Percentiles rank a stretch among this genome's conserved stretches.
Conservation (phyloP, 2,113 vertebrate species). For the Aegypius monachus region DNA sequence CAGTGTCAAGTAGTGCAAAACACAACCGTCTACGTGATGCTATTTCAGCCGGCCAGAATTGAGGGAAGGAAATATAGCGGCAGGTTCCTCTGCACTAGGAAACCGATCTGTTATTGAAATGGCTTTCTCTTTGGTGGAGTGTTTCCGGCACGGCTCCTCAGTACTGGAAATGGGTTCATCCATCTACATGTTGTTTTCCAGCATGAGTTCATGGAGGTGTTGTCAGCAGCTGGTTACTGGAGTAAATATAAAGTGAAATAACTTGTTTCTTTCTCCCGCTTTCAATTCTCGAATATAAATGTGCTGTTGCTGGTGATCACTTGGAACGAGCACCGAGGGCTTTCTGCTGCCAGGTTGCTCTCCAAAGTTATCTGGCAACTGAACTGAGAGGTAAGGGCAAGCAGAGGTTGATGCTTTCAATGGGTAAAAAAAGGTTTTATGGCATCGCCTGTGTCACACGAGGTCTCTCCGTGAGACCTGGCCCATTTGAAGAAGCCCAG, state of each 20-base stretch:
- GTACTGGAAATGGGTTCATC: neutral
- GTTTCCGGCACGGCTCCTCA: neutral
- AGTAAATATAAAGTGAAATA: neutral
- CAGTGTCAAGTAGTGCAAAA: neutral
- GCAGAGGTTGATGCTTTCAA: neutral
- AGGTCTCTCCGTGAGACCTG: neutral
- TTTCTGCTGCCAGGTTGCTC: neutral
- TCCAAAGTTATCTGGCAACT: neutral
- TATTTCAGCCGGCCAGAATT: constrained; percentile 1
- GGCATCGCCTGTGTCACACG: rapidly evolving
- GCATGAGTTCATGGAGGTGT: neutral
- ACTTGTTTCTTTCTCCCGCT: neutral
- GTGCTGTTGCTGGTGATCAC: rapidly evolving
- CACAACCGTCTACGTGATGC: neutral
- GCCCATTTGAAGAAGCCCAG: neutral
- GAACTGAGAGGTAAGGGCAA: neutral
- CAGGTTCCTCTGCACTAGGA: constrained; percentile 54
- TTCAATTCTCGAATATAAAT: neutral
- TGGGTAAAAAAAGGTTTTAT: neutral
- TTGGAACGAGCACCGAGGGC: neutral
- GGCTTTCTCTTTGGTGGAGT: constrained; percentile 40
- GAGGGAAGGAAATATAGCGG: constrained; percentile 31
- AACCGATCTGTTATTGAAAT: constrained; percentile 18
- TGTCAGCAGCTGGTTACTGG: neutral
- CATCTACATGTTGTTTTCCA: constrained; percentile 9